Evolutionary conservation across 2,888 invertebrate genomes (phyloP).

Genomic region (Synanthedon tipuliformis): DNA sequence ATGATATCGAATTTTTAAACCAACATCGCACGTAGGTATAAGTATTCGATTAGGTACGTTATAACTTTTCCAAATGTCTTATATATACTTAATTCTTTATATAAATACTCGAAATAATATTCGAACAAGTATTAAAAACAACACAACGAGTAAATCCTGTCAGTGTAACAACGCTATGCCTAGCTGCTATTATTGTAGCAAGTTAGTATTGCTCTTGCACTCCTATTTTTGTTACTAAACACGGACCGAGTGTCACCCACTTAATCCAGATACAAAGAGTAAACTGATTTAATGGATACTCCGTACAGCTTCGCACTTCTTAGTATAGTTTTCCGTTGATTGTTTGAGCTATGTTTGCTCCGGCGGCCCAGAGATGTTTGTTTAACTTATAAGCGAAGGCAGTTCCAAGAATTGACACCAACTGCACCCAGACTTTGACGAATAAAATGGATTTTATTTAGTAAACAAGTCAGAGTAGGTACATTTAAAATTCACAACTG

Average conservation of each 20-base stretch:
- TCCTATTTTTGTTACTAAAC: background rate
- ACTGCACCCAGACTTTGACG: background rate
- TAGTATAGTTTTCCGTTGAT: constrained; percentile 22
- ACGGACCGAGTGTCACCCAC: background rate
- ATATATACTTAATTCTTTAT: too few relatives aligned
- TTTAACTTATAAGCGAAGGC: constrained; percentile 24
- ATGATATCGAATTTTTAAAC: too few relatives aligned
- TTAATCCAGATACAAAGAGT: constrained; percentile 11
- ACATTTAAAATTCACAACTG: too few relatives aligned
- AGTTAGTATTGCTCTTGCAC: background rate
- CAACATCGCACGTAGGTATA: too few relatives aligned
- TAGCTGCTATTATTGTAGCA: background rate
- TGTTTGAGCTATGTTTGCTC: constrained; percentile 21
- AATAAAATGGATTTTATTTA: background rate
- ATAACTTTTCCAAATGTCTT: too few relatives aligned
- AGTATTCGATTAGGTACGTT: too few relatives aligned
- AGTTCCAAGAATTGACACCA: constrained; percentile 14
- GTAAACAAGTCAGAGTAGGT: too few relatives aligned
- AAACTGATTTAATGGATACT: constrained; percentile 23
- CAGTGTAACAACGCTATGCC: too few relatives aligned
- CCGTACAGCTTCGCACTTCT: constrained; percentile 20
- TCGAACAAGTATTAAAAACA: too few relatives aligned
- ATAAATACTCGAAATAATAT: too few relatives aligned
- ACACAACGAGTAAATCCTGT: too few relatives aligned
- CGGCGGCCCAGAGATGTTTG: constrained; percentile 27